phyloP scores from a whole-genome alignment of 2,113 vertebrate genomes.

The Saccopteryx bilineata region DNA sequence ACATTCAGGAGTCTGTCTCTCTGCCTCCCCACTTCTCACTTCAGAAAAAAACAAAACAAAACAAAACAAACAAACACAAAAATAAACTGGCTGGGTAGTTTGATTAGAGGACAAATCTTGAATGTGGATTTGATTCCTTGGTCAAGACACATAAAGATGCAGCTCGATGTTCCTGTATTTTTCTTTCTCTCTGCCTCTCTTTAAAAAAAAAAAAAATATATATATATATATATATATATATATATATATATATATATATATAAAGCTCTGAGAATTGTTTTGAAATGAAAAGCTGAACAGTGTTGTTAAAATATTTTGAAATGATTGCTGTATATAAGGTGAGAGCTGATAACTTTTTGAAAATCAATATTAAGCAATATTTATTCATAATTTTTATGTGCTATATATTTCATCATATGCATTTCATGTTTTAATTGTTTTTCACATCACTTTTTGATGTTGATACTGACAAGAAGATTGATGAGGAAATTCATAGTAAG shows the following conservation, averaged over 20 bases:
- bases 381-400: not conserved
- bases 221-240: not conserved
- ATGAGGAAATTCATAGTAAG: not conserved
- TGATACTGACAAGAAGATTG: not conserved
- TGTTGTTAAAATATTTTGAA: not conserved
- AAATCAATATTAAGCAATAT: not conserved
- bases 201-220: not conserved
- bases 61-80: too few relatives aligned
- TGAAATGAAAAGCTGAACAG: not conserved
- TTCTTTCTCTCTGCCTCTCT: too few relatives aligned
- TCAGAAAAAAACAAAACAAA: too few relatives aligned
- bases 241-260: not conserved
- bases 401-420: not conserved
- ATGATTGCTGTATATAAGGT: not conserved
- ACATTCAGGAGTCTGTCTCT: too few relatives aligned
- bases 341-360: not conserved
- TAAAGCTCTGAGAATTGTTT: not conserved
- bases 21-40: too few relatives aligned
- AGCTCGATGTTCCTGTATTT: too few relatives aligned
- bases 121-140: too few relatives aligned
- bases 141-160: too few relatives aligned
- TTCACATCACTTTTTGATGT: rapidly evolving
- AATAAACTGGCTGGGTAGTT: too few relatives aligned
- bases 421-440: not conserved
- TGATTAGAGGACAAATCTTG: too few relatives aligned